These are phyloP conservation scores for Zygothrica quintamaculata DNA, from an alignment of 2,888 invertebrate genomes.

Conservation along the genomic window DNA sequence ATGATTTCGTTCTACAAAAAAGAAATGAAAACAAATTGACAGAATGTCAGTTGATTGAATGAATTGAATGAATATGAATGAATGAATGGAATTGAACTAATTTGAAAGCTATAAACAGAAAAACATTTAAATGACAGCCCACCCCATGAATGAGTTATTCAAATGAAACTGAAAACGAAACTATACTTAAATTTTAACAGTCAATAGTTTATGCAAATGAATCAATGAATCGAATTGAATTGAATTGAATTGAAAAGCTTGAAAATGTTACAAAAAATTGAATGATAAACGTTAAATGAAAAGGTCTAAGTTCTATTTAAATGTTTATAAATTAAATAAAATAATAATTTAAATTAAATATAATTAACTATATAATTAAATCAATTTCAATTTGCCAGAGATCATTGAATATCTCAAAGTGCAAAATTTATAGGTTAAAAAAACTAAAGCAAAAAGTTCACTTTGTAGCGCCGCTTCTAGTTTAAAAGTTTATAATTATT, in stretches of 20 bases:
- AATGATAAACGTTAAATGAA: neutral
- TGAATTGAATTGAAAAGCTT: neutral
- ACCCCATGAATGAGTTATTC: no score
- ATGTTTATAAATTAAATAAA: no score
- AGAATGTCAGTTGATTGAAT: slow-evolving; percentile 10
- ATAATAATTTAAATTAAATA: no score
- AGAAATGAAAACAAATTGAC: neutral
- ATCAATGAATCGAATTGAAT: no score
- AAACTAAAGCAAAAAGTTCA: slow-evolving; percentile 66
- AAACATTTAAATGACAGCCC: no score
- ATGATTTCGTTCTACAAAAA: neutral
- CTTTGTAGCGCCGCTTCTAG: slow-evolving; percentile 62
- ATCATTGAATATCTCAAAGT: slow-evolving; percentile 42
- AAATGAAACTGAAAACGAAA: no score
- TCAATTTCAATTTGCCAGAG: slow-evolving; percentile 38
- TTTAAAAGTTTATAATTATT: no score
- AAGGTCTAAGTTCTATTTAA: no score
- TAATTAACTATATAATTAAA: slow-evolving; percentile 23
- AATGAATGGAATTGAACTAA: no score
- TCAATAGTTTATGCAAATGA: no score
- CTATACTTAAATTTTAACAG: no score
- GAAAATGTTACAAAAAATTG: neutral
- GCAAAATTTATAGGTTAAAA: neutral
- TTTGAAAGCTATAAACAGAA: no score
- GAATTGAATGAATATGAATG: slow-evolving; percentile 13